Conservation (phyloP, 2,113 vertebrate genomes). For the Ciconia boyciana region DNA sequence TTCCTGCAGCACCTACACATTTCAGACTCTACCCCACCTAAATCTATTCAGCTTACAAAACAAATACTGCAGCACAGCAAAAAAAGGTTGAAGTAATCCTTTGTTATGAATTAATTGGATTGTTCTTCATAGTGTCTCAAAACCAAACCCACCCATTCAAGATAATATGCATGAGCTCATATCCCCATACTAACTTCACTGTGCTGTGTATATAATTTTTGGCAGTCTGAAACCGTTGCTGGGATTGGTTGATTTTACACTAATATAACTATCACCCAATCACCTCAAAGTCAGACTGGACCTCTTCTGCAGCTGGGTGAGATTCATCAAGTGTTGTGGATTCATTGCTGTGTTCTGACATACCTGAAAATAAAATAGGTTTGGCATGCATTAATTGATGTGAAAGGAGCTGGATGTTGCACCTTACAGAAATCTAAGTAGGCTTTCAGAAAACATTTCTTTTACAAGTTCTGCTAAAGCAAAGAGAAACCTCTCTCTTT, state of each 20-base stretch:
- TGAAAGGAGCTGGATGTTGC: neutral
- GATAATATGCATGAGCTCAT: neutral
- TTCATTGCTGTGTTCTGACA: constrained; percentile 72
- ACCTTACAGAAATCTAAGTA: neutral
- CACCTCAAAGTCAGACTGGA: constrained; percentile 73
- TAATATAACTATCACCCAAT: constrained; percentile 38
- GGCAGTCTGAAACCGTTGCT: constrained; percentile 29
- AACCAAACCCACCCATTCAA: neutral
- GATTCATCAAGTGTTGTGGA: constrained; percentile 62
- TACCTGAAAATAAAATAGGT: constrained; percentile 76
- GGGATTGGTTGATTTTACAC: constrained; percentile 24
- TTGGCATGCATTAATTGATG: constrained; percentile 57
- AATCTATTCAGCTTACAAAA: neutral
- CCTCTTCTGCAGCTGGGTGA: constrained; percentile 68
- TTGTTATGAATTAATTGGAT: neutral
- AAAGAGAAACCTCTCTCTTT: neutral
- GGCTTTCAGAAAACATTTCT: neutral
- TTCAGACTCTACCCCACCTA: neutral
- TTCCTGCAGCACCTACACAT: neutral
- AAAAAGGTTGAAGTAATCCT: neutral
- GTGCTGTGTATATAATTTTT: neutral
- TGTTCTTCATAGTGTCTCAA: neutral
- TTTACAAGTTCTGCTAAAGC: neutral
- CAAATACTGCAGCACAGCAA: neutral
- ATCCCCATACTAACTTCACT: neutral